Evolutionary conservation across 1,140 invertebrate genomes (phyloP).

Genomic region (Heliconius eleuchia): DNA sequence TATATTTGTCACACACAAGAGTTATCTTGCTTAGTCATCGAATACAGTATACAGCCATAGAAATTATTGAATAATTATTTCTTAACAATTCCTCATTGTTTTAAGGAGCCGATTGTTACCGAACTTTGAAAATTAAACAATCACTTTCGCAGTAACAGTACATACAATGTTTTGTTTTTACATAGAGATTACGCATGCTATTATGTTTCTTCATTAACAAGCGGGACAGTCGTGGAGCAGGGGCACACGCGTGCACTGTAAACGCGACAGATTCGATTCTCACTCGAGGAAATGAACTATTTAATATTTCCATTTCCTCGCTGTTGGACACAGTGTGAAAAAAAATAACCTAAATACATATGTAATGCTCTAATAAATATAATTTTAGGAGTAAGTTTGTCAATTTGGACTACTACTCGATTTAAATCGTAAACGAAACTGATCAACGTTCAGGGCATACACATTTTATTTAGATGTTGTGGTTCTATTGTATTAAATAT

Average conservation of each 20-base stretch:
- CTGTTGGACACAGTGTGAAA: no score
- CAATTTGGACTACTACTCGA: no score
- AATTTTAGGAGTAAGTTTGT: not conserved
- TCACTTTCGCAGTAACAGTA: conserved; percentile 2
- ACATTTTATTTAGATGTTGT: no score
- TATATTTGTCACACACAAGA: not conserved
- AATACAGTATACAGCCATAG: conserved; percentile 8
- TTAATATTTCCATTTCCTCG: no score
- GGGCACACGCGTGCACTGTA: no score
- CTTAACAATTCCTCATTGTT: conserved; percentile 35
- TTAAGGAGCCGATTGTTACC: conserved; percentile 20
- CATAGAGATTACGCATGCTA: not conserved
- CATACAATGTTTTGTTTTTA: not conserved
- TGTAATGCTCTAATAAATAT: not conserved
- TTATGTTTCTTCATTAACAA: not conserved
- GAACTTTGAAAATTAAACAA: conserved; percentile 26
- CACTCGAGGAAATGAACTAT: no score
- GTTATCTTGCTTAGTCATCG: conserved; percentile 9
- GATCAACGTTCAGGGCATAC: no score
- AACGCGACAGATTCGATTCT: no score
- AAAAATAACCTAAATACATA: no score
- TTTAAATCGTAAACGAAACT: no score
- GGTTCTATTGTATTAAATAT: no score
- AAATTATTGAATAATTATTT: conserved; percentile 29
- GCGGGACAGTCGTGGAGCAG: no score